phyloP scores from a whole-genome alignment of 2,797 vertebrate species.

The Acanthiza pusilla region DNA sequence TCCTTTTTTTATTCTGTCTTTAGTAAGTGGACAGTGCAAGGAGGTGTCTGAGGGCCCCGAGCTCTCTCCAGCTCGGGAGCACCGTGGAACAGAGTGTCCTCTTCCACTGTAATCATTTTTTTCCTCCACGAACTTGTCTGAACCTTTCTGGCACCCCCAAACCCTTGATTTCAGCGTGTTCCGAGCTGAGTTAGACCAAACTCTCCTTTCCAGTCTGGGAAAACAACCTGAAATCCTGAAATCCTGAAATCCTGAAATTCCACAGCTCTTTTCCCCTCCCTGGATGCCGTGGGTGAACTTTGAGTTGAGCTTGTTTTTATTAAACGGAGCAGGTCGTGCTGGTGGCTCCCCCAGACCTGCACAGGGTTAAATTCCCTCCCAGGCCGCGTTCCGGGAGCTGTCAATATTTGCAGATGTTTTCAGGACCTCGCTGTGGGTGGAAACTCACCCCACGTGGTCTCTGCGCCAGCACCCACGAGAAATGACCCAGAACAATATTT shows the following conservation, averaged over 20 bases:
- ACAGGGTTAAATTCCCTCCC: neutral
- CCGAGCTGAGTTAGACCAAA: neutral
- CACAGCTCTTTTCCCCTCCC: accelerated
- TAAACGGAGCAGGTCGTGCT: accelerated
- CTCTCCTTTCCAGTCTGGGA: neutral
- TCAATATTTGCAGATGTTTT: neutral
- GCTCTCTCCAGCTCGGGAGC: neutral
- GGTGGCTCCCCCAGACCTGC: neutral
- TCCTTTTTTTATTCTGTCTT: accelerated
- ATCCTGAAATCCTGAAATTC: neutral
- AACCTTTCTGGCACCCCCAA: neutral
- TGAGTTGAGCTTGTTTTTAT: accelerated
- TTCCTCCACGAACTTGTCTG: accelerated
- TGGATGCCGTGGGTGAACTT: accelerated
- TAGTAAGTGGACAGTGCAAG: neutral
- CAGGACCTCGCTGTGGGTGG: neutral
- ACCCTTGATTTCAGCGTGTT: accelerated
- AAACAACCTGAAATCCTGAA: neutral
- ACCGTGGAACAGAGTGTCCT: neutral
- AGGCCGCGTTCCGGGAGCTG: accelerated
- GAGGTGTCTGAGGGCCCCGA: neutral
- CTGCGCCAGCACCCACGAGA: neutral
- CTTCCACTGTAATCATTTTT: accelerated
- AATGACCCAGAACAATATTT: accelerated
- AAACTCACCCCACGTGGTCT: neutral